Conservation (phyloP, 2,797 vertebrate species). For the Microcaecilia unicolor region DNA sequence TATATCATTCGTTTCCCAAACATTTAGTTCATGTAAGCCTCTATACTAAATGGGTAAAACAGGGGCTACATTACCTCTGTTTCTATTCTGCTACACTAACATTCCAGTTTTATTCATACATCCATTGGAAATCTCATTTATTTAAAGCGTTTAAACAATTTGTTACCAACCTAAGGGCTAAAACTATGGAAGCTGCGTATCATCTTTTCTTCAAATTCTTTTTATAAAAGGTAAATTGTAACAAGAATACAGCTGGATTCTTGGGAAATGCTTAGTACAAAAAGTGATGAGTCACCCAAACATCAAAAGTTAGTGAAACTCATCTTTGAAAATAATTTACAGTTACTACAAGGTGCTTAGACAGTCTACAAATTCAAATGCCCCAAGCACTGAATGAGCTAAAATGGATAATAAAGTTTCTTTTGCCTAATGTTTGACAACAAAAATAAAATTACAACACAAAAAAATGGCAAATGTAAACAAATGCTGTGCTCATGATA, state of each 20-base stretch:
- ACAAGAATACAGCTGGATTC: no score
- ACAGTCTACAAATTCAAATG: constrained; percentile 57
- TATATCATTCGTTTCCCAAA: no score
- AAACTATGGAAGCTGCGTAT: constrained; percentile 51
- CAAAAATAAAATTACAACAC: constrained; percentile 45
- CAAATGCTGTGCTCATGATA: neutral
- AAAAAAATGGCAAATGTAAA: neutral
- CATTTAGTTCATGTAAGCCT: constrained; percentile 47
- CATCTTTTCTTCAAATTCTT: constrained; percentile 61
- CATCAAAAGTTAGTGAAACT: constrained; percentile 64
- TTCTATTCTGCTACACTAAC: no score
- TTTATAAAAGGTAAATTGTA: constrained; percentile 66
- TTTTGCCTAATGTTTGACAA: constrained; percentile 54
- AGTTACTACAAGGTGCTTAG: constrained; percentile 70
- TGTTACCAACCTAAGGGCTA: no score
- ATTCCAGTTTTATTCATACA: no score
- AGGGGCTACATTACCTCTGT: constrained; percentile 37
- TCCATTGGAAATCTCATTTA: no score
- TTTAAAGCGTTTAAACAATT: no score
- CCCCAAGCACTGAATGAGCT: constrained; percentile 44
- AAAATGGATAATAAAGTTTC: constrained; percentile 46
- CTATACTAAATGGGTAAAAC: constrained; percentile 74
- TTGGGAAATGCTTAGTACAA: constrained; percentile 72
- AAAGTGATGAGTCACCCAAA: constrained; percentile 69
- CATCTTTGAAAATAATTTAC: constrained; percentile 71